Conservation (phyloP, 2,113 vertebrate genomes). For the Xyliphius kryptos region DNA sequence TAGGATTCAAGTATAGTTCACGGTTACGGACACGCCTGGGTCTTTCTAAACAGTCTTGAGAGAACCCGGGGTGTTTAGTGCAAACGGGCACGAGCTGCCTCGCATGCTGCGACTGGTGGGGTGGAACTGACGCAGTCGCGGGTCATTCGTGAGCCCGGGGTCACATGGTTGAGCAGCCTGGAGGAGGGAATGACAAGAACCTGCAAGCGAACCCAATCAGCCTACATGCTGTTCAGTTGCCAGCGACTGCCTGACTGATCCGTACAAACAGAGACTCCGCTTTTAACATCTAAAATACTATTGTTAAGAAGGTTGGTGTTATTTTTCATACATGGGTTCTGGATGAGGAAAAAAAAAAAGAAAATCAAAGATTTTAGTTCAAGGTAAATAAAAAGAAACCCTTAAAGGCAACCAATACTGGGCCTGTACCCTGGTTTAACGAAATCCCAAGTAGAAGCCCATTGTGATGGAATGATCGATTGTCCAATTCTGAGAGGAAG, state of each 20-base stretch:
- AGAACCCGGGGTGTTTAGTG: slow-evolving; percentile 32
- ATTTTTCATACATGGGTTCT: slow-evolving; percentile 2
- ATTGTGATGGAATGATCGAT: slow-evolving; percentile 57
- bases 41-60: slow-evolving; percentile 8
- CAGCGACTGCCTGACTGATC: too few species aligned
- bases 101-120: slow-evolving; percentile 22
- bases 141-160: not conserved
- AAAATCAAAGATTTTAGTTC: too few species aligned
- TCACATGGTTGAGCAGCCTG: too few species aligned
- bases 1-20: slow-evolving; percentile 32
- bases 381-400: too few species aligned
- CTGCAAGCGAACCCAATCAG: too few species aligned
- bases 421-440: slow-evolving; percentile 26
- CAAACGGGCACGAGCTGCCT: slow-evolving; percentile 21
- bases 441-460: slow-evolving; percentile 53
- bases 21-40: slow-evolving; percentile 5
- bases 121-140: not conserved
- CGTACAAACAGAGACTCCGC: too few species aligned
- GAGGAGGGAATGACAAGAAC: too few species aligned
- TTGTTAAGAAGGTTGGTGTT: too few species aligned
- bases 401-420: not conserved
- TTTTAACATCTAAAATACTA: too few species aligned
- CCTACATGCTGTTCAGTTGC: too few species aligned
- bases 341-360: slow-evolving; percentile 31
- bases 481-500: slow-evolving; percentile 41